Evolutionary conservation across 2,113 vertebrate genomes (phyloP).

Genomic region (Campylomormyrus tamandua): DNA sequence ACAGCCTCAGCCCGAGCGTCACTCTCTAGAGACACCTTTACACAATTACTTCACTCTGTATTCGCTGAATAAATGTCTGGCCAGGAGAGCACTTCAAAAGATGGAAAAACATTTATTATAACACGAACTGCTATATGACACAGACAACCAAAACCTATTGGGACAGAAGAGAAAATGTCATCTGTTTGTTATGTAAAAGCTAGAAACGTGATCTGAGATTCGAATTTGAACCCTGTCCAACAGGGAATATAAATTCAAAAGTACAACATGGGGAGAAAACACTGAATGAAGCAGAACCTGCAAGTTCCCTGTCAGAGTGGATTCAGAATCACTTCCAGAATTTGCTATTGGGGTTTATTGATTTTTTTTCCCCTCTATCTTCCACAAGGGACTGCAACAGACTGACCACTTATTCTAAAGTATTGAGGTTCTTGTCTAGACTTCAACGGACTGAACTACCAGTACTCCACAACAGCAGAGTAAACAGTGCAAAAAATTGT

Average conservation of each 20-base stretch:
- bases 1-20: neutral
- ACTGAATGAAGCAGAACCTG: conserved; percentile 18
- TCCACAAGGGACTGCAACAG: conserved; percentile 15
- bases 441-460: neutral
- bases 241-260: neutral
- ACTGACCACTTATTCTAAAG: conserved; percentile 21
- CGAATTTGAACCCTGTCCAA: neutral
- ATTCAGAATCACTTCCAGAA: conserved; percentile 30
- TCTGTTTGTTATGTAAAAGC: neutral
- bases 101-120: neutral
- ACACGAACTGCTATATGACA: neutral
- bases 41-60: neutral
- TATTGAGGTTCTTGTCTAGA: conserved; percentile 22
- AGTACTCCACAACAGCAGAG: neutral
- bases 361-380: conserved; percentile 27
- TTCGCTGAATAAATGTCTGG: neutral
- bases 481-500: neutral
- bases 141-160: neutral
- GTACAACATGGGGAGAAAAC: neutral
- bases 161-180: neutral
- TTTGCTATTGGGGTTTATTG: conserved; percentile 33
- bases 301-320: conserved; percentile 22
- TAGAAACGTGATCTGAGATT: neutral
- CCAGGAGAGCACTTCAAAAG: neutral
- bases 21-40: neutral